Conservation (phyloP, 2,113 vertebrate genomes). For the Oreochromis tanganicae region DNA sequence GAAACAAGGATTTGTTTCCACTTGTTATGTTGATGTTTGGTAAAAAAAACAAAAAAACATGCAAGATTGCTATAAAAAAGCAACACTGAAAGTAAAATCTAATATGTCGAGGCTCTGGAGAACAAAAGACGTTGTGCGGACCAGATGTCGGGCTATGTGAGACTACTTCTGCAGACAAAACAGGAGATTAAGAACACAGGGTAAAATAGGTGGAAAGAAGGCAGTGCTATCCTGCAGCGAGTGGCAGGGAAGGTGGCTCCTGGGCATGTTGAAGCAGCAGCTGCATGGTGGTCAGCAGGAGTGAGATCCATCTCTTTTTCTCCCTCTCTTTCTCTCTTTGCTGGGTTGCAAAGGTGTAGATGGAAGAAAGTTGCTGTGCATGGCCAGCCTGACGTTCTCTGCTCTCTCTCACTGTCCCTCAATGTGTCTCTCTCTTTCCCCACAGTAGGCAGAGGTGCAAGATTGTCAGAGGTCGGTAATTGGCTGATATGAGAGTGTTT, state of each 20-base stretch:
- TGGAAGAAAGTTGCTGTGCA: slow-evolving; percentile 58
- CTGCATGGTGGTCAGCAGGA: slow-evolving; percentile 59
- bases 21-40: neutral
- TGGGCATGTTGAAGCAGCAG: slow-evolving; percentile 63
- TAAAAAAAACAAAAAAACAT: neutral
- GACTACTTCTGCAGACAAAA: neutral
- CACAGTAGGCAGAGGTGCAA: slow-evolving; percentile 25
- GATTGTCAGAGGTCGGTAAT: slow-evolving; percentile 44
- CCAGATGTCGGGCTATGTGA: neutral
- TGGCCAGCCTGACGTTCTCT: slow-evolving; percentile 59
- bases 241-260: slow-evolving; percentile 14
- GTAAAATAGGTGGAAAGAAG: neutral
- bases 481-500: slow-evolving; percentile 49
- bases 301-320: slow-evolving; percentile 31
- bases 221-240: slow-evolving; percentile 24
- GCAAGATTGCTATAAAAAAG: neutral
- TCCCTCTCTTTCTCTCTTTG: slow-evolving; percentile 10
- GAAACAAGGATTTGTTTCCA: neutral
- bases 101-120: neutral
- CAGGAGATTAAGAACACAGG: neutral
- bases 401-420: slow-evolving; percentile 1
- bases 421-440: slow-evolving; percentile 2
- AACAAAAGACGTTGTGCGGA: neutral
- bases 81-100: neutral
- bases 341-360: slow-evolving; percentile 33